Evolutionary conservation across 2,797 vertebrate genomes (phyloP).

Genomic region (Siniperca scherzeri): DNA sequence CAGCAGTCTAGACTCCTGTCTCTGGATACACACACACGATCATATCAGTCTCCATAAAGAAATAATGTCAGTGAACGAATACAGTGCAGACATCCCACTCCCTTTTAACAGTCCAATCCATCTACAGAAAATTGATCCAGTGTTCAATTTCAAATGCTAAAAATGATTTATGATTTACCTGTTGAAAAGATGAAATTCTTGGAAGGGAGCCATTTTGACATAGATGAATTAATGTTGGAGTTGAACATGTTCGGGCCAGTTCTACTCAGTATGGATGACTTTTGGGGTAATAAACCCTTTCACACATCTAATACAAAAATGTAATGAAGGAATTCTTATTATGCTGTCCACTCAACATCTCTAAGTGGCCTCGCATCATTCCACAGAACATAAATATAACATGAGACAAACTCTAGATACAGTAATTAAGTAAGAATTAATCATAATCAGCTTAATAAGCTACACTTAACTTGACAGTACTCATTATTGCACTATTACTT

Average conservation of each 20-base stretch:
- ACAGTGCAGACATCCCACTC: conserved; percentile 30
- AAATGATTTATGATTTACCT: conserved; percentile 36
- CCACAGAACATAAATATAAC: conserved; percentile 5
- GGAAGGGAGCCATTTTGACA: neutral
- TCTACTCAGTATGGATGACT: neutral
- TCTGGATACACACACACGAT: conserved; percentile 27
- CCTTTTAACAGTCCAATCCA: conserved; percentile 33
- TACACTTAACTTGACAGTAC: too few relatives aligned
- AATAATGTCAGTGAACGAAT: conserved; percentile 42
- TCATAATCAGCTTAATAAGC: too few relatives aligned
- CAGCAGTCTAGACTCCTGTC: conserved; percentile 43
- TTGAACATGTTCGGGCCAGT: neutral
- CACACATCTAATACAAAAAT: neutral
- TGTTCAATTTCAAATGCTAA: conserved; percentile 44
- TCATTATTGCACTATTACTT: too few relatives aligned
- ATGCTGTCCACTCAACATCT: neutral
- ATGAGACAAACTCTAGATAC: neutral
- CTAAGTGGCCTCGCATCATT: neutral
- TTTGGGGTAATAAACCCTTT: neutral
- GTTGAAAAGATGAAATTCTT: conserved; percentile 16
- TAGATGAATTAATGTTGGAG: neutral
- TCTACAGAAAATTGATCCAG: conserved; percentile 42
- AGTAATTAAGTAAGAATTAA: neutral
- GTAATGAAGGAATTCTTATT: neutral
- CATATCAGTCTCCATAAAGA: conserved; percentile 59